A percentile compares a stretch with the other conserved stretches of the same genome.
Evolutionary conservation across 2,888 invertebrate species (phyloP).

Genomic region (Conchocele bisecta): DNA sequence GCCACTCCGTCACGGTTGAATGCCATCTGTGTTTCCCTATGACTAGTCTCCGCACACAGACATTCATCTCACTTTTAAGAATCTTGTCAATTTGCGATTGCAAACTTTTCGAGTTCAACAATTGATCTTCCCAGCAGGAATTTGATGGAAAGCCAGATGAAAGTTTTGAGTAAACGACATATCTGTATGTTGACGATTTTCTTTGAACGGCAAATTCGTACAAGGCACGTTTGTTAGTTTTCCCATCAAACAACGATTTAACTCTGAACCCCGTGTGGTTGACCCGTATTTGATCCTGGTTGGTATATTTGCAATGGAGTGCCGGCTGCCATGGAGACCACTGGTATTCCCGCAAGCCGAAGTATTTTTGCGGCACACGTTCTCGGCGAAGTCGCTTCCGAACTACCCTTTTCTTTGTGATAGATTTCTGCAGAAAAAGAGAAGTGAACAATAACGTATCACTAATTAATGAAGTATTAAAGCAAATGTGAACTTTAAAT

Average conservation of each 20-base stretch:
- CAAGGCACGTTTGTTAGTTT: not conserved
- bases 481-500: too few relatives aligned
- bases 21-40: not conserved
- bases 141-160: not conserved
- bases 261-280: not conserved
- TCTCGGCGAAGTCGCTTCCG: conserved; percentile 11
- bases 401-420: not conserved
- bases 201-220: conserved; percentile 14
- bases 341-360: conserved; percentile 6
- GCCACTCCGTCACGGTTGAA: not conserved
- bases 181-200: not conserved
- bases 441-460: too few relatives aligned
- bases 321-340: conserved; percentile 22
- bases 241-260: not conserved
- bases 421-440: too few relatives aligned
- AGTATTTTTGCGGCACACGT: conserved; percentile 20
- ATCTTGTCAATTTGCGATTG: conserved; percentile 16
- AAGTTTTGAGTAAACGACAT: conserved; percentile 1
- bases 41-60: conserved; percentile 12
- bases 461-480: too few relatives aligned
- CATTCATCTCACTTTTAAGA: conserved; percentile 1
- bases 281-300: too few relatives aligned
- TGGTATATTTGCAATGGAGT: not conserved
- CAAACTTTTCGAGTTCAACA: not conserved
- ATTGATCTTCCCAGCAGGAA: not conserved